Base-by-base conservation (phyloP, 2,888 invertebrate species). In the Hydroisotoma schaefferi region DNA sequence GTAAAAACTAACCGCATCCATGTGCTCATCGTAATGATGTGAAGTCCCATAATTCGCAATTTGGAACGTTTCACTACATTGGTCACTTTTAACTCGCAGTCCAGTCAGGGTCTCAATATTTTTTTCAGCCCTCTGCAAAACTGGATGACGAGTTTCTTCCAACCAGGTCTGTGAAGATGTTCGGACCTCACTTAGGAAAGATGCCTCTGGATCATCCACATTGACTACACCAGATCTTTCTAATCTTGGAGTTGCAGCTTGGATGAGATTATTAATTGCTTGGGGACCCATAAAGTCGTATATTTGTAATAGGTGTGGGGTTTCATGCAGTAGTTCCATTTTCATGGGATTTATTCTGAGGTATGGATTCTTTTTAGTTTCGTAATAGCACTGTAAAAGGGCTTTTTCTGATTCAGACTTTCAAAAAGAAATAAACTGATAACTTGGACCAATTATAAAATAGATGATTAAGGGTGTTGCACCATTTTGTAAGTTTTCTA, bases 11-110 rank as follows among this genome's bases (percentile, higher is more conserved):
- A 64, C 67, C 33, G 59, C 40, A 40, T 67, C 67, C 25, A 56
- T 48, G 47, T 67, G 67, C 0, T 49, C 47, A 12, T 48, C 60
- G 33, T 67, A 67, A 47, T 65, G 64, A 52, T 61, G 59, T 5
- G 65, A 65, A 1, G 59, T 22, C 1, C 65, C 55, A 37, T 65
- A 67, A 22, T 20, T 27, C 6, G 67, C 65, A 18, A 65, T 57
- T 49, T 67, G 63, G 23, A 38, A 56, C 8, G 52, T 53, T 10
- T 60, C 57, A 47, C 37, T 18, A 26, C 55, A 46, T 2, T 4
- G 2, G n/a, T 28, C 26, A 18, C 2, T 12, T n/a, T 28, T 26
- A 2, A 49, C 49, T 10, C 20, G 27, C 12, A 65, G 47, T 4
- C 52, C 51, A 18, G 65, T 56, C 37, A 65, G 37, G 1, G 57